phyloP scores from a whole-genome alignment of 2,113 vertebrate species.

The Parotia lawesii region DNA sequence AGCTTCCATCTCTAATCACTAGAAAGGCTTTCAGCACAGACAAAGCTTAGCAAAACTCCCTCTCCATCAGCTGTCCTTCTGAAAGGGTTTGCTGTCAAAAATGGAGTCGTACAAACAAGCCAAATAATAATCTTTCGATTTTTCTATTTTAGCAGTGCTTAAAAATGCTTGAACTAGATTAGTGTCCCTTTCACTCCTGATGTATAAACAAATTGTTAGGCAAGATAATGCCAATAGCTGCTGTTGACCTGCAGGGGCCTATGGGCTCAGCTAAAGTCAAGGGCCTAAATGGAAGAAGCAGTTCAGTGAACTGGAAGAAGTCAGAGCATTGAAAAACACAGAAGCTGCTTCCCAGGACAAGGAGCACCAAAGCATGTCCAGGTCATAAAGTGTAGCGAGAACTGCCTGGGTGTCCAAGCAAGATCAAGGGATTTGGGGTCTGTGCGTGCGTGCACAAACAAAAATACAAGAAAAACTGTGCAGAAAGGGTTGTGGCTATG shows the following conservation, averaged over 20 bases:
- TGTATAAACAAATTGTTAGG: background rate
- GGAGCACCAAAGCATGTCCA: background rate
- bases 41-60: background rate
- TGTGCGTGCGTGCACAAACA: rapidly evolving
- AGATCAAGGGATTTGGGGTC: background rate
- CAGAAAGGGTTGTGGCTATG: background rate
- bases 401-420: background rate
- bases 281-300: background rate
- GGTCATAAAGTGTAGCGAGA: background rate
- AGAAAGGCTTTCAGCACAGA: background rate
- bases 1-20: background rate
- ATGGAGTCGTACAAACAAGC: background rate
- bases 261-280: background rate
- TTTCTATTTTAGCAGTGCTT: background rate
- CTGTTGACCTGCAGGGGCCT: background rate
- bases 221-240: background rate
- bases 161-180: background rate
- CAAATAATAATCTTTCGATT: background rate
- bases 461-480: background rate
- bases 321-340: background rate
- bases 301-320: background rate
- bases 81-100: background rate
- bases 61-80: background rate
- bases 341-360: background rate
- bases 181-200: background rate